Evolutionary conservation across 1,140 invertebrate genomes (phyloP).

Genomic region (Globodera ellingtonae): DNA sequence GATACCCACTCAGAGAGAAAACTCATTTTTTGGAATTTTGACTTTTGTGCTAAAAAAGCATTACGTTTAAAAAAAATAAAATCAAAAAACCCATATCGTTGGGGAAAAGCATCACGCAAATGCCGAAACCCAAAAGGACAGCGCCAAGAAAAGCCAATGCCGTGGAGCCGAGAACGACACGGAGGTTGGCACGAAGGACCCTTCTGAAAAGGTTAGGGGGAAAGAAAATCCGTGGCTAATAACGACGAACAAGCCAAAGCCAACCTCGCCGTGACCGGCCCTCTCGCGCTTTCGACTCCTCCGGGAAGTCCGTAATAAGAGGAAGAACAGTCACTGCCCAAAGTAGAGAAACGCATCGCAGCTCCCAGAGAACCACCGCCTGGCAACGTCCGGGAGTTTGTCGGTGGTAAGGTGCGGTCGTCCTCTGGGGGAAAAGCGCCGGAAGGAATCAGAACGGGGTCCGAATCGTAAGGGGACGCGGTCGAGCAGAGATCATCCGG

Average conservation of each 20-base stretch:
- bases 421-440: neutral
- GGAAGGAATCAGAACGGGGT: neutral
- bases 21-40: neutral
- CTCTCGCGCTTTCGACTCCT: neutral
- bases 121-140: conserved; percentile 42
- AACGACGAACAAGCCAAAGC: neutral
- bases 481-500: neutral
- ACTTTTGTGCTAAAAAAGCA: no score
- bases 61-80: no score
- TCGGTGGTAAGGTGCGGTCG: neutral
- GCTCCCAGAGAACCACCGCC: neutral
- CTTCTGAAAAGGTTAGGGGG: conserved; percentile 18
- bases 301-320: conserved; percentile 24
- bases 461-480: conserved; percentile 5
- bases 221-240: no score
- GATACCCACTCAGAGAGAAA: neutral
- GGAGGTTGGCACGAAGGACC: conserved; percentile 49
- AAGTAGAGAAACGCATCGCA: conserved; percentile 10
- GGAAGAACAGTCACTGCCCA: conserved; percentile 18
- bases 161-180: conserved; percentile 50
- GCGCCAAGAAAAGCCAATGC: conserved; percentile 45
- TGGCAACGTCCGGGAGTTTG: neutral
- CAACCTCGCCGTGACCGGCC: neutral
- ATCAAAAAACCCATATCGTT: conserved; percentile 47
- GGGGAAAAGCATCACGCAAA: conserved; percentile 48